Conservation (phyloP, 2,888 invertebrate genomes). For the Agrypnus murinus region DNA sequence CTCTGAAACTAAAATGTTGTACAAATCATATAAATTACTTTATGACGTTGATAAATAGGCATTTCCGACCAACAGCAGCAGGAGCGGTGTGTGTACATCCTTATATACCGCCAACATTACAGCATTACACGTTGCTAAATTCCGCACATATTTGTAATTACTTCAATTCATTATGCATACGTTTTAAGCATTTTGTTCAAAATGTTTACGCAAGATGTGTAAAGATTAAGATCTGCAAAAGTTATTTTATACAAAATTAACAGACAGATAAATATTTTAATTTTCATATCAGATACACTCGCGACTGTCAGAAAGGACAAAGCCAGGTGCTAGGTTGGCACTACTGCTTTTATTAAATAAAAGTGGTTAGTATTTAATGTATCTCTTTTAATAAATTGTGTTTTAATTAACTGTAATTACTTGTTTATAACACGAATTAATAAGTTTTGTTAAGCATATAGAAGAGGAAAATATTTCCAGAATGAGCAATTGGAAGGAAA, state of each 20-base stretch:
- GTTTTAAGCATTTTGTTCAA: conserved; percentile 1
- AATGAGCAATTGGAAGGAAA: too few relatives aligned
- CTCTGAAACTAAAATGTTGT: conserved; percentile 26
- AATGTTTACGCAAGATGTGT: conserved; percentile 8
- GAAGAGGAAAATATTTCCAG: too few relatives aligned
- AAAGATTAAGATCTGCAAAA: neutral
- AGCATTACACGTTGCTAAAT: conserved; percentile 27
- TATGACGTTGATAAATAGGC: conserved; percentile 30
- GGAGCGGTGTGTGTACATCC: conserved; percentile 10
- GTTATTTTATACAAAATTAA: neutral
- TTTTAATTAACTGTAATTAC: too few relatives aligned
- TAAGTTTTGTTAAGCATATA: too few relatives aligned
- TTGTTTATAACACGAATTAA: too few relatives aligned
- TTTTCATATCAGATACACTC: too few relatives aligned
- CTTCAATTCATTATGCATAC: conserved; percentile 24
- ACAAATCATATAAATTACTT: conserved; percentile 30
- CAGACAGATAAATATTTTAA: too few relatives aligned
- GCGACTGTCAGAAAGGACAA: too few relatives aligned
- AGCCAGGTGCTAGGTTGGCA: too few relatives aligned
- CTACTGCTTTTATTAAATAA: too few relatives aligned
- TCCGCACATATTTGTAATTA: conserved; percentile 30
- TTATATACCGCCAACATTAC: conserved; percentile 32
- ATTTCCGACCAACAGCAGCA: conserved; percentile 19
- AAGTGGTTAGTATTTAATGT: too few relatives aligned
- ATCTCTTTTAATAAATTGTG: too few relatives aligned